Base-by-base conservation (phyloP, 2,797 vertebrate species). In the Labroides dimidiatus region DNA sequence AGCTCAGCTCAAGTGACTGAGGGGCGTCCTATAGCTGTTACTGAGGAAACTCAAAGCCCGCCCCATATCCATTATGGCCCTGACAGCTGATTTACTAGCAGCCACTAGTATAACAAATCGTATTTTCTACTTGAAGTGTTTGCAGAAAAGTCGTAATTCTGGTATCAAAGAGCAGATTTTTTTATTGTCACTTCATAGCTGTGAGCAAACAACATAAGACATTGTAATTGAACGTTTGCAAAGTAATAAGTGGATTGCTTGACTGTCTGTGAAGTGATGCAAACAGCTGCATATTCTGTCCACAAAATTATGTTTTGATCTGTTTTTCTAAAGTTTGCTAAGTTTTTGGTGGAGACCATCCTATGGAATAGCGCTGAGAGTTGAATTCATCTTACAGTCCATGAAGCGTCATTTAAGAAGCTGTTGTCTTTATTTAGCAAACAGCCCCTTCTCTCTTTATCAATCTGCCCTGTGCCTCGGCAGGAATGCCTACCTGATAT, bases 401-500 rank as follows among this genome's bases (percentile, higher is more conserved):
- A 1, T 14, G 37, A 39, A 39, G 13, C 12, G 11, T 39, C 37
- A 39, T 39, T 39, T 15, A 48, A 43, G 17, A 58, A 39, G 1
- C 45, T 24, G 7, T 47, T 48, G 10, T 70, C 55, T 52, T 47
- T 63, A 42, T 42, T 13, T 15, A 63, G n/a, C 44, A 42, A 41
- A 11, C 27, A 24, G 62, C 43, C 17, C n/a, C n/a, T 9, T 16
- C n/a, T 58, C 20, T 39, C 36, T 45, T 20, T 27, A 33, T 57
- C 56, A 45, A 58, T 56, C 43, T 37, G n/a, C 42, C n/a, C 24
- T 9, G 27, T 57, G 61, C 15, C 53, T 56, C 30, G 36, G 10
- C 36, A 57, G 36, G 41, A 9, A 20, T 21, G 4, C 21, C 57
- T 15, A 21, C 75, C 43, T 19, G 21, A 42, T 75, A 69, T 61